Conservation (phyloP, 2,113 vertebrate genomes). For the Heteronetta atricapilla region DNA sequence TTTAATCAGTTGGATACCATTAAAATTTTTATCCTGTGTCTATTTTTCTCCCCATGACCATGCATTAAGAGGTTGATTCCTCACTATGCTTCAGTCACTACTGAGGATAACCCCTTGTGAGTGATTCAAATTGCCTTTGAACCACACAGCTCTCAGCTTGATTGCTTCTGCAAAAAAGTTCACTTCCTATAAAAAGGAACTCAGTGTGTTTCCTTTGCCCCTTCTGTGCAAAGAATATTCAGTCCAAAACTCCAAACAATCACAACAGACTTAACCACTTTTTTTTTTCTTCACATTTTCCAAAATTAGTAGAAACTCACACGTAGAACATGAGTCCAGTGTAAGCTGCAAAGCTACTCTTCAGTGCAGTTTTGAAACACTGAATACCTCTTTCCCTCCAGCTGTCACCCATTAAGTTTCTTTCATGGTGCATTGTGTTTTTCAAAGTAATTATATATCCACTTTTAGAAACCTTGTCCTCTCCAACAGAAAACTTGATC, state of each 20-base stretch:
- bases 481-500: neutral
- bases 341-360: neutral
- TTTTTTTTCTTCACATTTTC: neutral
- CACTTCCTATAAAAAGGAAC: neutral
- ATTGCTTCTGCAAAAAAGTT: neutral
- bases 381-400: neutral
- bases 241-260: neutral
- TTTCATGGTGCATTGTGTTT: neutral
- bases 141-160: neutral
- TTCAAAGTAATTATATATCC: neutral
- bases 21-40: neutral
- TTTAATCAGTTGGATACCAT: neutral
- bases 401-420: neutral
- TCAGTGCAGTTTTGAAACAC: neutral
- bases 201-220: neutral
- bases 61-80: neutral
- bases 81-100: neutral
- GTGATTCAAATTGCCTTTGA: neutral
- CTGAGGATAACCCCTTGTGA: neutral
- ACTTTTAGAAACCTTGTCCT: neutral
- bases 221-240: neutral
- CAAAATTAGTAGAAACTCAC: neutral
- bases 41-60: neutral
- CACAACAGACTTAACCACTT: neutral
- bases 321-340: neutral